These are phyloP conservation scores for Oryzaephilus surinamensis DNA, from an alignment of 1,140 invertebrate genomes.

Conservation along the genomic window DNA sequence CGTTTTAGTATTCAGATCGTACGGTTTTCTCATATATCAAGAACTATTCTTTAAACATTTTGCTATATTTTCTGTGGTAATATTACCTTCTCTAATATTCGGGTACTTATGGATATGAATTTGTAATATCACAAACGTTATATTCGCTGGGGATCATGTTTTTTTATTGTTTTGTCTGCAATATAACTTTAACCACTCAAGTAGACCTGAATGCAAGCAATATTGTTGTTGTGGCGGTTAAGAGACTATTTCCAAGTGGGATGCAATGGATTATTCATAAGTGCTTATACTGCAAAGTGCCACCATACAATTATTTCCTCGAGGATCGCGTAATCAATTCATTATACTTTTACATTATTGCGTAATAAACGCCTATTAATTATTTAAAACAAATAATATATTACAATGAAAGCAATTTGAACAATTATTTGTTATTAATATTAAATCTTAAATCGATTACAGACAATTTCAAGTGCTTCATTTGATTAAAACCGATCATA, in stretches of 20 bases:
- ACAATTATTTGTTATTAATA: not conserved
- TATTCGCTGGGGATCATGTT: conserved; percentile 12
- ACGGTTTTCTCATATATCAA: conserved; percentile 10
- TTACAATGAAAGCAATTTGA: conserved; percentile 6
- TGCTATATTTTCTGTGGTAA: conserved; percentile 14
- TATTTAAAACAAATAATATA: conserved; percentile 7
- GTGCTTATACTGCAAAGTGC: conserved; percentile 12
- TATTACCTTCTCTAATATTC: conserved; percentile 16
- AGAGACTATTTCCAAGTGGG: conserved; percentile 12
- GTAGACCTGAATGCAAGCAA: conserved; percentile 10
- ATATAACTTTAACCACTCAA: conserved; percentile 15
- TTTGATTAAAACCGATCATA: conserved; percentile 7
- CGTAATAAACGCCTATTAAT: conserved; percentile 7
- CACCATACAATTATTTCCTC: conserved; percentile 9
- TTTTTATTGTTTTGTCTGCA: conserved; percentile 15
- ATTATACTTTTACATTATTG: conserved; percentile 7
- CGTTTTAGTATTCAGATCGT: conserved; percentile 15
- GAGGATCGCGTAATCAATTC: conserved; percentile 9
- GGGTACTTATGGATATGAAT: conserved; percentile 15
- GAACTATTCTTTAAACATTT: too few relatives aligned
- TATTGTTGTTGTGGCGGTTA: conserved; percentile 15
- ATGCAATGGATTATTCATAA: conserved; percentile 20
- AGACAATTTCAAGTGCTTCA: not conserved
- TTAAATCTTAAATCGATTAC: not conserved
- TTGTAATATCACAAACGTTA: conserved; percentile 18